phyloP scores from a whole-genome alignment of 2,888 invertebrate species.

The Cephus rjabovi region DNA sequence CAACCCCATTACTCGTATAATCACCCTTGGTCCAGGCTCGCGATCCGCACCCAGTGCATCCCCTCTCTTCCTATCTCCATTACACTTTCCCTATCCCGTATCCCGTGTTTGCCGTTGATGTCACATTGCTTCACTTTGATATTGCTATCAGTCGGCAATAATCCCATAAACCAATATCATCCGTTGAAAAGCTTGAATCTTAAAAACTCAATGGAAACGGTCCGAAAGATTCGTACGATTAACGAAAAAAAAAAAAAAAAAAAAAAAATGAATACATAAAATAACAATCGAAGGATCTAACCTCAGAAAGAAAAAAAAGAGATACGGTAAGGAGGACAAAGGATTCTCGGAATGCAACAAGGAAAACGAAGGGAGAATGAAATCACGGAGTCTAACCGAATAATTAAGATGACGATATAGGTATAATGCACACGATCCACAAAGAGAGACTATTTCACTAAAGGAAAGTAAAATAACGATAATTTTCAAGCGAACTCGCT shows the following conservation, averaged over 20 bases:
- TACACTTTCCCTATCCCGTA: neutral
- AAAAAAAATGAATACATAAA: too few species aligned
- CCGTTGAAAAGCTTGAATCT: neutral
- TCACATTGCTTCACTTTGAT: neutral
- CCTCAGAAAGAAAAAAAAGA: neutral
- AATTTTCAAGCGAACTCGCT: conserved; percentile 62
- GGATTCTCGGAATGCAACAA: neutral
- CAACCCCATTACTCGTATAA: conserved; percentile 47
- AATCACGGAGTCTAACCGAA: neutral
- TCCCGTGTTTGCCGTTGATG: neutral
- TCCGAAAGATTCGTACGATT: neutral
- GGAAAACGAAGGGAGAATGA: neutral
- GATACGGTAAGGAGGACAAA: neutral
- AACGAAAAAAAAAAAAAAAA: too few species aligned
- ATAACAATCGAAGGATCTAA: neutral
- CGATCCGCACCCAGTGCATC: conserved; percentile 4
- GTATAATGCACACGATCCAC: neutral
- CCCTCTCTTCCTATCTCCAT: neutral
- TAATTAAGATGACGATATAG: neutral
- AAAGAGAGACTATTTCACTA: conserved; percentile 54
- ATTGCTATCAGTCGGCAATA: neutral
- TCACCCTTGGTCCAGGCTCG: conserved; percentile 32
- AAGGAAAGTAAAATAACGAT: conserved; percentile 62
- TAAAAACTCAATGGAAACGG: neutral
- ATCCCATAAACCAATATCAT: neutral